These are phyloP conservation scores for Ennomos erosarius DNA, from an alignment of 2,888 invertebrate genomes.

Conservation along the genomic window DNA sequence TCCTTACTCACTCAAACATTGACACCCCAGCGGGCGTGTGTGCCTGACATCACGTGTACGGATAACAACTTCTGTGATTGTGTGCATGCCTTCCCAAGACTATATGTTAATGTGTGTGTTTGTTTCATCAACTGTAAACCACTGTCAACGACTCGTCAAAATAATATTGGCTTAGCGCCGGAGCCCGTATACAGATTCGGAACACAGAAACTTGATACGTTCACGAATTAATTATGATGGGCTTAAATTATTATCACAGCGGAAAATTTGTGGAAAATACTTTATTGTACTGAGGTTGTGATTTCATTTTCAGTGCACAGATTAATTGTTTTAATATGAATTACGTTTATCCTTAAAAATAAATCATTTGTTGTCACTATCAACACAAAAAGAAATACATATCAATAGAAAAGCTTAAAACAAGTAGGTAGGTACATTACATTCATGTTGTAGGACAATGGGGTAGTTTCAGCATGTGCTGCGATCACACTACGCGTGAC, in stretches of 20 bases:
- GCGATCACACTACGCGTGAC: no score
- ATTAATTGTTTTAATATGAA: conserved; percentile 8
- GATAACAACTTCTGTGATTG: conserved; percentile 47
- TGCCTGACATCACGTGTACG: conserved; percentile 49
- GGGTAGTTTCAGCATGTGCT: no score
- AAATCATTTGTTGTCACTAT: no score
- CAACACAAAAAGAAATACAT: no score
- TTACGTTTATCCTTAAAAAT: background rate
- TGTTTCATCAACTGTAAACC: conserved; percentile 81
- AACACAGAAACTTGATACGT: conserved; percentile 72
- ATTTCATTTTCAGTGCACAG: conserved; percentile 23
- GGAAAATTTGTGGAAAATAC: conserved; percentile 34
- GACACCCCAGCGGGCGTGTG: conserved; percentile 54
- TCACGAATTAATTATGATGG: conserved; percentile 67
- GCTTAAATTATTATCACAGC: conserved; percentile 38
- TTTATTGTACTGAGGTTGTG: conserved; percentile 19
- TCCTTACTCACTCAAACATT: conserved; percentile 68
- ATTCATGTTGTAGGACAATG: no score
- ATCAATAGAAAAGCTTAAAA: no score
- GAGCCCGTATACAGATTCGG: conserved; percentile 66
- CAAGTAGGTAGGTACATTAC: no score
- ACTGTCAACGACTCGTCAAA: conserved; percentile 85
- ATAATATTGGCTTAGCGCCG: conserved; percentile 81
- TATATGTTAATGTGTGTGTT: conserved; percentile 60
- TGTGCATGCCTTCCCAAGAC: conserved; percentile 56